These are phyloP conservation scores for Holothuria scabra DNA, from an alignment of 53 echinoderm and acorn worm species.

Conservation along the genomic window DNA sequence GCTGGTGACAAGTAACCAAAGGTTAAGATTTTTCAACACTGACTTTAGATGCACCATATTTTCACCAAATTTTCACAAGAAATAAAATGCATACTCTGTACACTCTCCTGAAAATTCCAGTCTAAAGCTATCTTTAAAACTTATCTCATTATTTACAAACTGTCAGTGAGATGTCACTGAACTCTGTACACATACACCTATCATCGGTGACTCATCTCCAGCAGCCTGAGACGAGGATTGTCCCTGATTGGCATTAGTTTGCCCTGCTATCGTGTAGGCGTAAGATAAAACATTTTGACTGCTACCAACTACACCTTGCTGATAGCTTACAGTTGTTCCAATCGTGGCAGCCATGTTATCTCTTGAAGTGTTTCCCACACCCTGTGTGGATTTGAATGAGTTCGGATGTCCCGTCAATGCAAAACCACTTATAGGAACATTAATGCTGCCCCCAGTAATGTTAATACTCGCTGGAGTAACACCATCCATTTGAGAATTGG, in stretches of 20 bases:
- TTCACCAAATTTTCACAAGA: not conserved
- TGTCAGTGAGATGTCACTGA: conserved; percentile 98
- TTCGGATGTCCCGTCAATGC: conserved; percentile 15
- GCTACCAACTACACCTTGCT: not conserved
- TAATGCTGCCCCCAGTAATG: not conserved
- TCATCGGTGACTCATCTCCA: conserved; percentile 97
- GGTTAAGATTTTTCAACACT: no score
- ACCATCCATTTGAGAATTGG: conserved; percentile 73
- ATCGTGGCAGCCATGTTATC: conserved; percentile 27
- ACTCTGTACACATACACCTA: conserved; percentile 98
- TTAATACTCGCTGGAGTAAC: conserved; percentile 20
- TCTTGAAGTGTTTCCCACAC: conserved; percentile 43
- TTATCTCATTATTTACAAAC: conserved; percentile 51
- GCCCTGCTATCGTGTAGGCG: conserved; percentile 70
- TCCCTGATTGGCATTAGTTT: conserved; percentile 68
- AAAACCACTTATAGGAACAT: conserved; percentile 14
- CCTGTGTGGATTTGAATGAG: conserved; percentile 48
- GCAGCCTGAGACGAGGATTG: conserved; percentile 64
- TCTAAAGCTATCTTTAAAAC: conserved; percentile 38
- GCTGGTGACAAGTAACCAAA: no score
- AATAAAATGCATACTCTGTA: conserved; percentile 39
- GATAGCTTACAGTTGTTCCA: conserved; percentile 29
- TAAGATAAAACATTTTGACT: conserved; percentile 52
- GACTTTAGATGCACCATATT: no score
- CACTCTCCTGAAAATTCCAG: not conserved